phyloP scores from a whole-genome alignment of 2,113 vertebrate genomes.

The Acinonyx jubatus region DNA sequence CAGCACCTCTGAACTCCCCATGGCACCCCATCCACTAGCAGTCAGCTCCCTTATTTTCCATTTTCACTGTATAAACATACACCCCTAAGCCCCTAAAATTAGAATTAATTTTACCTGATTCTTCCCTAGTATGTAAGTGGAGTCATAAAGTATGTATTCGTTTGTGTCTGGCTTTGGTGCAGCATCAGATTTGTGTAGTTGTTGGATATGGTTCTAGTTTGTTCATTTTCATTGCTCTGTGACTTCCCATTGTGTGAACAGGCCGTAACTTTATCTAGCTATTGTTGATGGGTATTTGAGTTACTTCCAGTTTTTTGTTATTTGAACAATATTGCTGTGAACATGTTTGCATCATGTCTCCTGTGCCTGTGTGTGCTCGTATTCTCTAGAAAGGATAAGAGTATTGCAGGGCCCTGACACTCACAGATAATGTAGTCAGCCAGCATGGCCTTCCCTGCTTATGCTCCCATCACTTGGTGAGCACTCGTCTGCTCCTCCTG shows the following conservation, averaged over 20 bases:
- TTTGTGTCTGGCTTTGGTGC: background rate
- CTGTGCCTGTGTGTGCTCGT: background rate
- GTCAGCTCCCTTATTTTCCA: background rate
- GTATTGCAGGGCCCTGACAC: background rate
- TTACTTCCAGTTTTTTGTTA: background rate
- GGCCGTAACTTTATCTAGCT: background rate
- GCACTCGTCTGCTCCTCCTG: background rate
- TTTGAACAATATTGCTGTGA: background rate
- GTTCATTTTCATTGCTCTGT: background rate
- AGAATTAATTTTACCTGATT: background rate
- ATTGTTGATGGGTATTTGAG: background rate
- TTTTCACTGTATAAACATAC: background rate
- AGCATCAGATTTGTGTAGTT: background rate
- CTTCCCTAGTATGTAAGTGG: background rate
- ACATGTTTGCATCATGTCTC: background rate
- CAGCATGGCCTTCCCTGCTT: rapidly evolving
- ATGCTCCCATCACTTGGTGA: rapidly evolving
- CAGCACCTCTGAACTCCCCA: background rate
- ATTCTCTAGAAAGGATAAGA: background rate
- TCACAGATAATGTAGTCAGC: background rate
- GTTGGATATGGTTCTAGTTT: background rate
- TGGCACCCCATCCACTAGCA: background rate
- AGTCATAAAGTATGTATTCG: background rate
- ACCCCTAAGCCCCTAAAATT: background rate
- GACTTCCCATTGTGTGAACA: background rate